Percentiles rank a stretch among this genome's conserved stretches.
Evolutionary conservation across 2,113 vertebrate species (phyloP).

Genomic region (Hippocampus abdominalis): DNA sequence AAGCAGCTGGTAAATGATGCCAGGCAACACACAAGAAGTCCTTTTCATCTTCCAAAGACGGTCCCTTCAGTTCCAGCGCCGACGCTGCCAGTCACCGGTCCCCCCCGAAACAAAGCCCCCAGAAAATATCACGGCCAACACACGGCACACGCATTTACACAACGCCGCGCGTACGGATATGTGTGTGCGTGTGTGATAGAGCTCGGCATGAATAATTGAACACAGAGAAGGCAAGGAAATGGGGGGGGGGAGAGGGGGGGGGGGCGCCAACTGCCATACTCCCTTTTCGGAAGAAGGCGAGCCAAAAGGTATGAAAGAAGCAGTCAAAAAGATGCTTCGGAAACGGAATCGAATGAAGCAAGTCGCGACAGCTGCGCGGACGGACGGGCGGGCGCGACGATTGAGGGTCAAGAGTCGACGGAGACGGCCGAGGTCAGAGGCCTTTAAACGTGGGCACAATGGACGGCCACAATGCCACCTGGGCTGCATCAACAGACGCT

Average conservation of each 20-base stretch:
- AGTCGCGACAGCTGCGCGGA: slow-evolving; percentile 36
- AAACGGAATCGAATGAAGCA: slow-evolving; percentile 29
- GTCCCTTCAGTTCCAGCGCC: neutral
- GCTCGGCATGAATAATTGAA: slow-evolving; percentile 69
- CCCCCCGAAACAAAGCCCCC: slow-evolving; percentile 57
- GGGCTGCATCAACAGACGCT: slow-evolving; percentile 57
- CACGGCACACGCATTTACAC: slow-evolving; percentile 56
- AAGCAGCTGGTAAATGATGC: neutral
- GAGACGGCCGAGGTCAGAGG: slow-evolving; percentile 47
- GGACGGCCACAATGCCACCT: slow-evolving; percentile 45
- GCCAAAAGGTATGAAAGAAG: slow-evolving; percentile 8
- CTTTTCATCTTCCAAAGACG: slow-evolving; percentile 36
- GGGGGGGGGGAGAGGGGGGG: slow-evolving; percentile 15
- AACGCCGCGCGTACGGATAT: slow-evolving; percentile 18
- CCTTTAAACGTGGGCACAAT: slow-evolving; percentile 50
- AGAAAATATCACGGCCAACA: slow-evolving; percentile 62
- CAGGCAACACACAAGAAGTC: slow-evolving; percentile 16
- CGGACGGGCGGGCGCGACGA: neutral
- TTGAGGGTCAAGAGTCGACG: slow-evolving; percentile 33
- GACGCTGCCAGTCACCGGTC: slow-evolving; percentile 15
- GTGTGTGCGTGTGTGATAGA: slow-evolving; percentile 42
- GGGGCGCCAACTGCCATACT: slow-evolving; percentile 45
- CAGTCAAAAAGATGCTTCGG: slow-evolving; percentile 16
- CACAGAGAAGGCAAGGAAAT: slow-evolving; percentile 30
- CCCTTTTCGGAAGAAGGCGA: slow-evolving; percentile 22